A percentile compares a stretch with the other conserved stretches of the same genome.
Conservation (phyloP, 2,888 invertebrate species). For the Xestia rhomboidea region DNA sequence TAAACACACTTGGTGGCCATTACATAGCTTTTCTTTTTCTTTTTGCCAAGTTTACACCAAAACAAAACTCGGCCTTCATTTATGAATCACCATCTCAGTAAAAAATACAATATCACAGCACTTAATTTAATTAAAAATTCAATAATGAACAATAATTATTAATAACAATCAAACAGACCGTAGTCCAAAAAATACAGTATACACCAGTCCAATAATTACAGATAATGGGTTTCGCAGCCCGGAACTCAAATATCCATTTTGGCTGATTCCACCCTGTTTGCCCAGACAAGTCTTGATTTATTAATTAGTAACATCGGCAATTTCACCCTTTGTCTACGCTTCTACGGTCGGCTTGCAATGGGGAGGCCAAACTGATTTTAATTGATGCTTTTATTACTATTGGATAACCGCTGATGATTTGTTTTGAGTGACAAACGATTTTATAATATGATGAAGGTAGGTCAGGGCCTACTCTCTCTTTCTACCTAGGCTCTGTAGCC, state of each 20-base stretch:
- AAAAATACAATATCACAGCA: not conserved
- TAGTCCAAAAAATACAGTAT: constrained; percentile 23
- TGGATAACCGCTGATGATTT: constrained; percentile 13
- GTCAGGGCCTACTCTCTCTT: no score
- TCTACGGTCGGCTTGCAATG: constrained; percentile 61
- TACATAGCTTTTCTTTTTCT: not conserved
- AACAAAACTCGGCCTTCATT: not conserved
- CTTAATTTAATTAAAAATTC: not conserved
- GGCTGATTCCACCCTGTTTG: constrained; percentile 73
- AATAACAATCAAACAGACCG: not conserved
- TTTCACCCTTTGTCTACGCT: constrained; percentile 67
- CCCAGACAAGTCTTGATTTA: constrained; percentile 83
- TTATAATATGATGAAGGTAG: no score
- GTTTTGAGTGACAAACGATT: not conserved
- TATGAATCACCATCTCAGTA: not conserved
- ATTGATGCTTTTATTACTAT: constrained; percentile 53
- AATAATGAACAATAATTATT: not conserved
- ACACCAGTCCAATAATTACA: constrained; percentile 67
- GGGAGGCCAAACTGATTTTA: constrained; percentile 54
- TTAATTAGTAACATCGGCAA: constrained; percentile 78
- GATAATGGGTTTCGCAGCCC: constrained; percentile 71
- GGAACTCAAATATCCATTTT: constrained; percentile 73
- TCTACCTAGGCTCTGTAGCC: not conserved
- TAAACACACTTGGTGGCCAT: not conserved
- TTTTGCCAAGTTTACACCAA: not conserved